Conservation (phyloP, 1,140 invertebrate species). For the Asbolus verrucosus region DNA sequence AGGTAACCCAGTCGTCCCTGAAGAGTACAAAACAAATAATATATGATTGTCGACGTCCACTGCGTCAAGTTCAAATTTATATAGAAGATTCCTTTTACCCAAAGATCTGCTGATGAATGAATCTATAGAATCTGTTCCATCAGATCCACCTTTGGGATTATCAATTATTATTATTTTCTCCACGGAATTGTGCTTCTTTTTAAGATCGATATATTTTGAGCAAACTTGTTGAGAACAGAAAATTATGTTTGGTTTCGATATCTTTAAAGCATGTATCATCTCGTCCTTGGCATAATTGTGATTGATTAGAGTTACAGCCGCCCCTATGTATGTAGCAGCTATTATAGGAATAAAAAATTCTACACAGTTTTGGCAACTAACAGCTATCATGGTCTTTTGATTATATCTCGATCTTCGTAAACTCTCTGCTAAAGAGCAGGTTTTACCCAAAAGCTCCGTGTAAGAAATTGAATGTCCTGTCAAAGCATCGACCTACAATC, state of each 20-base stretch:
- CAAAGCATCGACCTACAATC: constrained; percentile 9
- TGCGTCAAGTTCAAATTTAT: constrained; percentile 12
- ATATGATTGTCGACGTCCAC: constrained; percentile 52
- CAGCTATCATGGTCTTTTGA: constrained; percentile 63
- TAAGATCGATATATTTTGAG: constrained; percentile 41
- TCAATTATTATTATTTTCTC: constrained; percentile 54
- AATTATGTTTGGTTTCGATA: constrained; percentile 68
- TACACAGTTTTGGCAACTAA: constrained; percentile 71
- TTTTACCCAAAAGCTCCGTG: background rate
- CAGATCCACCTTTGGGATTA: background rate
- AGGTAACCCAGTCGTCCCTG: constrained; percentile 80
- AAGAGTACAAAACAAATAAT: constrained; percentile 67
- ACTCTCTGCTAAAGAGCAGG: constrained; percentile 10
- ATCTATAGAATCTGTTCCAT: background rate
- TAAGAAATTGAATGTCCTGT: constrained; percentile 14
- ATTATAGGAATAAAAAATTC: constrained; percentile 67
- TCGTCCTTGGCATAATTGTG: constrained; percentile 68
- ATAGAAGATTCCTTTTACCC: background rate
- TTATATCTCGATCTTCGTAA: constrained; percentile 36
- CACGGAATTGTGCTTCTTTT: constrained; percentile 37
- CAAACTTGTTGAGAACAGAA: constrained; percentile 61
- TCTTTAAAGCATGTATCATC: constrained; percentile 66
- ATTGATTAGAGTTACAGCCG: constrained; percentile 70
- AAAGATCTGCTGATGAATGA: background rate
- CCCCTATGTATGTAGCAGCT: constrained; percentile 67